Base-by-base conservation (phyloP, 2,113 vertebrate species). In the Peromyscus polionotus region DNA sequence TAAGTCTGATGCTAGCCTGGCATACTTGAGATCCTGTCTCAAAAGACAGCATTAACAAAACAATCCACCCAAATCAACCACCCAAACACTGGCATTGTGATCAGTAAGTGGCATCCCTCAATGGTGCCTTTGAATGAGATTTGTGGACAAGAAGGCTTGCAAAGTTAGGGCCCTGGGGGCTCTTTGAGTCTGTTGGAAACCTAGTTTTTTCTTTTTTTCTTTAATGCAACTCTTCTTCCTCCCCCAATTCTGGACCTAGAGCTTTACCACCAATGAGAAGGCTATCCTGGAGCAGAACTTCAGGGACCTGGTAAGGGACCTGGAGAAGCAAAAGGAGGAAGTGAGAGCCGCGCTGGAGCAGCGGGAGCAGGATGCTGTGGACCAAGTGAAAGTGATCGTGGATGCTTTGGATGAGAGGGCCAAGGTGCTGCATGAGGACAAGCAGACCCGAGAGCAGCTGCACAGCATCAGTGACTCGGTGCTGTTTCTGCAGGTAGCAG, bases 241-340 rank as follows among this genome's bases (percentile, higher is more conserved):
- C 75, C n/a, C 48, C 80, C 80, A 36, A 39, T 51, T 73, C 61
- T 93, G 51, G 0, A 0, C 85, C 39, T 90, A 99, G 99, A 99
- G 98, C 94, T 99, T 99, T 90, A 99, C 99, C 80, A 98, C 98
- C 96, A 99, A 98, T 0, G 99, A 99, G 98, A 99, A 99, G 95
- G 98, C 98, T 22, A 98, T 99, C 0, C 97, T 99, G 97, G 99
- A 99, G 39, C 99, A 99, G 98, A 98, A 98, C 96, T 99, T 99
- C 98, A 98, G 98, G 96, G 99, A 99, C 95, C 96, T 99, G 94
- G 98, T 99, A 84, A 97, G 98, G 31, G 99, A 99, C 94, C 97
- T 99, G 92, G 99, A 99, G 97, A 99, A 98, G 95, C 99, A 99
- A 72, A 98, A 98, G 85, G 99, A 99, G 12, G 99, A 99, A 90